Evolutionary conservation across 1,140 invertebrate genomes (phyloP).

Genomic region (Stegodyphus mimosarum): DNA sequence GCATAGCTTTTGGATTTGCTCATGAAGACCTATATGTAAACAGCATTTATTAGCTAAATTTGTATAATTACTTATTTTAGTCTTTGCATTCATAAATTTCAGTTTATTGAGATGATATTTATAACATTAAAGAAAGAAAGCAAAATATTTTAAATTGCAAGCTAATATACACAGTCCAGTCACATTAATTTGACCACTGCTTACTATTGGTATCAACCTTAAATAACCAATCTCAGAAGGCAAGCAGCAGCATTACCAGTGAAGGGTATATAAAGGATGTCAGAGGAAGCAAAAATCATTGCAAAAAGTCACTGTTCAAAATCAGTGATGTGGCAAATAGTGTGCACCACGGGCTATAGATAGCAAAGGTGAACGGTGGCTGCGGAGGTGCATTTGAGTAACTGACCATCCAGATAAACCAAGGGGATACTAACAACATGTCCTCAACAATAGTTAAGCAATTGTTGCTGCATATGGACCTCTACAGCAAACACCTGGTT

Average conservation of each 20-base stretch:
- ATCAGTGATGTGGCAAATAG: conserved; percentile 6
- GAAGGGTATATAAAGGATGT: too few species aligned
- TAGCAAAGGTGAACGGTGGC: not conserved
- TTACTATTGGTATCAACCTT: not conserved
- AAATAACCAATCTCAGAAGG: conserved; percentile 19
- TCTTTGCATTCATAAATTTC: too few species aligned
- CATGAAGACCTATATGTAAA: too few species aligned
- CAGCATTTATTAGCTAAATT: too few species aligned
- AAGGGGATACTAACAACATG: not conserved
- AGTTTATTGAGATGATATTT: too few species aligned
- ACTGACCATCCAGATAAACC: not conserved
- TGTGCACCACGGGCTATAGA: not conserved
- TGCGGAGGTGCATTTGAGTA: conserved; percentile 7
- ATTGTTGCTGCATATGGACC: not conserved
- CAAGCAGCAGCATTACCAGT: too few species aligned
- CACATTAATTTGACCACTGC: conserved; percentile 1
- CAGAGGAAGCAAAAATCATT: too few species aligned
- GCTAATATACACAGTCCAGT: conserved; percentile 1
- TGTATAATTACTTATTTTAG: too few species aligned
- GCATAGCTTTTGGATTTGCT: too few species aligned
- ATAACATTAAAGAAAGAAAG: too few species aligned
- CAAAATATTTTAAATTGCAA: too few species aligned
- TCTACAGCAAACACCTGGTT: not conserved
- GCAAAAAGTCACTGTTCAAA: not conserved
- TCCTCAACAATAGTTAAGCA: not conserved